These are phyloP conservation scores for Tupiocoris notatus DNA, from an alignment of 2,888 invertebrate species.

Conservation along the genomic window DNA sequence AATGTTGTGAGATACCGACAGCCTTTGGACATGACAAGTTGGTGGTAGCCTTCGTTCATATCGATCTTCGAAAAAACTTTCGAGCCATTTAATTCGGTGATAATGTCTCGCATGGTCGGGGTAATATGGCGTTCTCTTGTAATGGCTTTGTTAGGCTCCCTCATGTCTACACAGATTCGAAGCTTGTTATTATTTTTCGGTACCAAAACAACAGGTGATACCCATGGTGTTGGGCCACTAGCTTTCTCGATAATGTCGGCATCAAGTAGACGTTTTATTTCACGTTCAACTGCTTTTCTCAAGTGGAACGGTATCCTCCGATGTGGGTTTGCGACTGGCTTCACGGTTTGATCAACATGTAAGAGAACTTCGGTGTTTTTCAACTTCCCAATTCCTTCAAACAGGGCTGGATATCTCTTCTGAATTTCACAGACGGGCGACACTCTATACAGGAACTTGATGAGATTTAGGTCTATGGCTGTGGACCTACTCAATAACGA, in stretches of 20 bases:
- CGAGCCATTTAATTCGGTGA: background rate
- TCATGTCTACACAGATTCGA: constrained; percentile 3
- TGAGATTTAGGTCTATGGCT: too few relatives aligned
- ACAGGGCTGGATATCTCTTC: background rate
- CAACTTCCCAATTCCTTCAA: background rate
- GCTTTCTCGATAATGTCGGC: constrained; percentile 25
- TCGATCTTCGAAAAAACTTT: background rate
- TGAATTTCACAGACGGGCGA: too few relatives aligned
- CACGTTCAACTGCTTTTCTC: background rate
- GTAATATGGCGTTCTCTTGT: constrained; percentile 7
- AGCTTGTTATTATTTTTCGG: background rate
- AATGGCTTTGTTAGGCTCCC: constrained; percentile 6
- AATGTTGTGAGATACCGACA: background rate
- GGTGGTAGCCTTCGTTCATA: background rate
- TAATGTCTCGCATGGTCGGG: constrained; percentile 16
- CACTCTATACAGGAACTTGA: too few relatives aligned
- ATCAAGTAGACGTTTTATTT: background rate
- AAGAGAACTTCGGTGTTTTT: background rate
- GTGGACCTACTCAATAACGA: too few relatives aligned
- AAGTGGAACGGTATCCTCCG: background rate
- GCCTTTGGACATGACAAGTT: background rate
- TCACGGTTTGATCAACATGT: background rate
- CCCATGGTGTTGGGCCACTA: constrained; percentile 8
- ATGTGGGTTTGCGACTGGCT: background rate
- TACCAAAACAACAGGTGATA: constrained; percentile 6